Conservation (phyloP, 1,140 invertebrate genomes). For the Meteorus sp. region DNA sequence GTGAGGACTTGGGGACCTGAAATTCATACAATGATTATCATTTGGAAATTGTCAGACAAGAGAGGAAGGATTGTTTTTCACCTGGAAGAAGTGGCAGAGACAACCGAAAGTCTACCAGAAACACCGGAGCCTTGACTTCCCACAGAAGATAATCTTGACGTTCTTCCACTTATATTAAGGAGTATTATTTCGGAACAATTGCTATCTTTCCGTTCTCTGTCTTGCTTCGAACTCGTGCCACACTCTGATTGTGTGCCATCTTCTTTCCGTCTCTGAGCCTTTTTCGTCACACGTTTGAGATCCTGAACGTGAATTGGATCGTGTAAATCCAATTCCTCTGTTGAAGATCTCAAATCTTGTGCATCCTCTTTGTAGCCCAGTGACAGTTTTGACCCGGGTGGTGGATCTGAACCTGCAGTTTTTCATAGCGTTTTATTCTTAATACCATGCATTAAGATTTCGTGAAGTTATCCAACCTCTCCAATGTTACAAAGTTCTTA, state of each 20-base stretch:
- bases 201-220: conserved; percentile 75
- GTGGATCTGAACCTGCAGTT: conserved; percentile 44
- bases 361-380: conserved; percentile 77
- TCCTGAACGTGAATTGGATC: conserved; percentile 66
- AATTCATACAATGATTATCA: conserved; percentile 30
- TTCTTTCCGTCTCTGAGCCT: conserved; percentile 57
- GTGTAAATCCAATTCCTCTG: conserved; percentile 80
- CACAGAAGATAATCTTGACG: conserved; percentile 74
- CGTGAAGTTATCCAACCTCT: not conserved
- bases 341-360: conserved; percentile 79
- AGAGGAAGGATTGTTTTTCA: conserved; percentile 23
- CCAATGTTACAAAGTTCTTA: conserved; percentile 24
- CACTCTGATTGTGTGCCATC: conserved; percentile 60
- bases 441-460: too few relatives aligned
- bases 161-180: conserved; percentile 79
- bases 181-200: conserved; percentile 76
- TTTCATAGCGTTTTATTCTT: not conserved
- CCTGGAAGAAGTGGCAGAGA: conserved; percentile 55
- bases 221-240: conserved; percentile 51
- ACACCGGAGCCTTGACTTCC: conserved; percentile 71
- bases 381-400: conserved; percentile 49
- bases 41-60: not conserved
- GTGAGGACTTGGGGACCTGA: conserved; percentile 82
- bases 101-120: conserved; percentile 61
- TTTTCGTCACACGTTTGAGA: conserved; percentile 48